Conservation (phyloP, 2,113 vertebrate genomes). For the Mastomys natalensis region DNA sequence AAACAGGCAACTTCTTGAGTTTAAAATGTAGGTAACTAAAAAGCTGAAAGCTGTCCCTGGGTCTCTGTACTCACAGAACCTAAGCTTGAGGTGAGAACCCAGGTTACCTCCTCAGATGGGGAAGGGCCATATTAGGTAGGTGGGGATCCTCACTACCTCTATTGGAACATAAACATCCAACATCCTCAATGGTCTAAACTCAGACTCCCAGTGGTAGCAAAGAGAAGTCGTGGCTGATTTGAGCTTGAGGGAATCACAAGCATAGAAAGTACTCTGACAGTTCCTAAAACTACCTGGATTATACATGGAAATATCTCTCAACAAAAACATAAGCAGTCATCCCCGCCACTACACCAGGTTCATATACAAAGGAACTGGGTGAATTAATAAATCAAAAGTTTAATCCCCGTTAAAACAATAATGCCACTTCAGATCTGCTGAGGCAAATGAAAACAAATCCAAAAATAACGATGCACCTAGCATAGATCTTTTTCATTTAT, state of each 20-base stretch:
- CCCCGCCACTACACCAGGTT: not conserved
- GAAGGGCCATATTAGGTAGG: not conserved
- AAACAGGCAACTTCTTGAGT: conserved; percentile 32
- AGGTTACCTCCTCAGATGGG: conserved; percentile 9
- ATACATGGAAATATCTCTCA: not conserved
- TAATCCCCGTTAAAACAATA: not conserved
- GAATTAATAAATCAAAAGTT: not conserved
- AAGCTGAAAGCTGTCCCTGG: not conserved
- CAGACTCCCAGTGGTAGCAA: not conserved
- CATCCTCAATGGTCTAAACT: not conserved
- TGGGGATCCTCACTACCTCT: not conserved
- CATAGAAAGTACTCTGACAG: not conserved
- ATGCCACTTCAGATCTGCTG: not conserved
- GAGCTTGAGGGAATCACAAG: not conserved
- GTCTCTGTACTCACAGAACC: not conserved
- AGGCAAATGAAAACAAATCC: not conserved
- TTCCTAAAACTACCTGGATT: not conserved
- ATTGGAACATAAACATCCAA: conserved; percentile 20
- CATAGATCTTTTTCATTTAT: not conserved
- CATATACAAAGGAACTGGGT: not conserved
- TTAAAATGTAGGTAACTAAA: conserved; percentile 39
- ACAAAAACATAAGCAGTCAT: not conserved
- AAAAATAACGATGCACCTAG: not conserved
- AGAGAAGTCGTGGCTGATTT: not conserved
- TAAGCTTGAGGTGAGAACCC: not conserved